Percentiles rank a stretch among this genome's conserved stretches.
phyloP scores from a whole-genome alignment of 2,888 invertebrate species.

The Agrochola lota region DNA sequence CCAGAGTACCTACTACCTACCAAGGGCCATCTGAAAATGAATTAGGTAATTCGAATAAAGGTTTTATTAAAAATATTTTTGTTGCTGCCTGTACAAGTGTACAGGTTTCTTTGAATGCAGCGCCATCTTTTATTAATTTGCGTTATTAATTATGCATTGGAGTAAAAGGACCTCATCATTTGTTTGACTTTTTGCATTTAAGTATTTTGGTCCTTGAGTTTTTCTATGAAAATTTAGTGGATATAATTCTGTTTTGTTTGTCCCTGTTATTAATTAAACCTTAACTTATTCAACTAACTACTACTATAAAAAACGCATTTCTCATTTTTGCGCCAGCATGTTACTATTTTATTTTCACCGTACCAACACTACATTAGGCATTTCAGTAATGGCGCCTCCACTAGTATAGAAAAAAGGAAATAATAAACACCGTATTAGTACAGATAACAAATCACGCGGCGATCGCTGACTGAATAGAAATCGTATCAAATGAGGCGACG shows the following conservation, averaged over 20 bases:
- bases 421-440: slow-evolving; percentile 78
- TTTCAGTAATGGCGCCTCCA: slow-evolving; percentile 57
- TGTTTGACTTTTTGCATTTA: too few species aligned
- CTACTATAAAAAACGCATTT: too few species aligned
- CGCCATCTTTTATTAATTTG: slow-evolving; percentile 70
- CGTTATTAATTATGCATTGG: not conserved
- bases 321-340: not conserved
- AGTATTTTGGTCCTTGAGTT: not conserved
- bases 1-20: slow-evolving; percentile 58
- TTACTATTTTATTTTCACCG: not conserved
- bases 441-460: slow-evolving; percentile 79
- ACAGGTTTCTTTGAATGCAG: slow-evolving; percentile 38
- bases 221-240: not conserved
- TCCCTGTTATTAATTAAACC: too few species aligned
- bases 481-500: slow-evolving; percentile 73
- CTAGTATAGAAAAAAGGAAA: slow-evolving; percentile 68
- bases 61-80: slow-evolving; percentile 56
- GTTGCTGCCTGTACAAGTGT: slow-evolving; percentile 8
- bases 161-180: not conserved
- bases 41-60: slow-evolving; percentile 72
- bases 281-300: not conserved
- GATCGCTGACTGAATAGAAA: slow-evolving; percentile 77
- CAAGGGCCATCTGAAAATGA: slow-evolving; percentile 74
- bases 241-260: not conserved
- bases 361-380: slow-evolving; percentile 2